Evolutionary conservation across 2,888 invertebrate genomes (phyloP), one percentile per base, ranked within the genome.

Genomic region (Drosophila ezoana): DNA sequence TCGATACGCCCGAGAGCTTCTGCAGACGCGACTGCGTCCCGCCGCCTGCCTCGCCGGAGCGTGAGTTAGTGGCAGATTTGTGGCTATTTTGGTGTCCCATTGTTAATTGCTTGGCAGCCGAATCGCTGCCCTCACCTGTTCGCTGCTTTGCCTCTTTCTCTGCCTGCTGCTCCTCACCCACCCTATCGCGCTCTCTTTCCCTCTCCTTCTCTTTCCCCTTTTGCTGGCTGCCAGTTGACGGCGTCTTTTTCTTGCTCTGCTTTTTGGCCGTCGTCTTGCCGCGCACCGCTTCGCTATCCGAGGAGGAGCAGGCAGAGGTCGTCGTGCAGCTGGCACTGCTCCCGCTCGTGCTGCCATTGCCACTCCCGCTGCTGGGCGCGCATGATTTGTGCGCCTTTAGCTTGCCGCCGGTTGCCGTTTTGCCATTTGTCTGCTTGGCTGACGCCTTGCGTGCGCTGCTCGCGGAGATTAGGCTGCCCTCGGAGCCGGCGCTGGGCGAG

Each of bases 1-100:
- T 95, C 18, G 96, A 95, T 6, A 96, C 95, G 1, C 96, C 96
- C 49, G 95, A 96, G 80, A 96, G 91, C 45, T 96, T 95, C 86
- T 96, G 92, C 92, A 95, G 95, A 53, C 96, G 92, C 89, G 95
- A 49, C 40, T 72, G 45, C 20, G 70, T 28, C 40, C 14, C 47
- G 43, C 44, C 40, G 64, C 49, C 60, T 54, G 64, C 58, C 44
- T 64, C 71, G 28, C 54, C 65, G 28, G 49, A 40, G 18, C 57
- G 63, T 71, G 66, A 69, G 32, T 78, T 76, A 62, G 72, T 76
- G 64, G 69, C 57, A 49, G 57, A 51, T 37, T 78, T 72, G 76
- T 58, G 58, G 81, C 85, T 90, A 87, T 90, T 91, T 87, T 87
- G 62, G 78, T 70, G 59, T 11, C 18, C 51, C 66, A 73, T 52